A percentile compares a stretch with the other conserved stretches of the same genome.
These are phyloP conservation scores for Melinaea marsaeus DNA, from an alignment of 2,888 invertebrate species.

Conservation along the genomic window DNA sequence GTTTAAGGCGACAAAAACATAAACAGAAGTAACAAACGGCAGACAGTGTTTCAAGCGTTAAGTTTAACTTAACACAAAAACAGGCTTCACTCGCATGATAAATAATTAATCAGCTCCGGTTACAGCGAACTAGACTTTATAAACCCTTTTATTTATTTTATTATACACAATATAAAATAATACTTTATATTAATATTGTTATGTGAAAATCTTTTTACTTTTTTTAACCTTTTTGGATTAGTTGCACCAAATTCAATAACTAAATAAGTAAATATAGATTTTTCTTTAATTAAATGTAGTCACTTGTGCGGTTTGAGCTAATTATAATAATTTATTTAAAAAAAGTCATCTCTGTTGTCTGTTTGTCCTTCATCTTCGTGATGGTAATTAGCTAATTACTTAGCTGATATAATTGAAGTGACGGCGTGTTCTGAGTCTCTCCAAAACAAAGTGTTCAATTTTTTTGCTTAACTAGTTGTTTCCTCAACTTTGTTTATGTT, in stretches of 20 bases:
- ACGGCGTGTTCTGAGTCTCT: background rate
- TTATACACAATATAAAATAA: too few species aligned
- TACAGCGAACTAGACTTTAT: slow-evolving; percentile 31
- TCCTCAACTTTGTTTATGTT: background rate
- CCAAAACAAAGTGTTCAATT: background rate
- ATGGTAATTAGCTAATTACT: slow-evolving; percentile 2
- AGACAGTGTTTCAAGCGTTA: background rate
- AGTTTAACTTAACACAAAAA: slow-evolving; percentile 39
- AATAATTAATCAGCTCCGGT: slow-evolving; percentile 42
- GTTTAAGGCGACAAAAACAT: background rate
- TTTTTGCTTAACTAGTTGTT: background rate
- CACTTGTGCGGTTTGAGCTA: slow-evolving; percentile 19
- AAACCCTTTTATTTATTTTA: slow-evolving; percentile 9
- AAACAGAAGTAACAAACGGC: background rate
- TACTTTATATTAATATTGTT: too few species aligned
- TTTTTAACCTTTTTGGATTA: too few species aligned
- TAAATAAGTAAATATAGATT: too few species aligned
- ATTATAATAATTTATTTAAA: slow-evolving; percentile 23
- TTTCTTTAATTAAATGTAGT: background rate
- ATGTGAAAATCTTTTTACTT: too few species aligned
- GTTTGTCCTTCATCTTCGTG: background rate
- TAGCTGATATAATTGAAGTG: background rate
- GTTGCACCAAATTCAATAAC: too few species aligned
- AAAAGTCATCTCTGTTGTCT: background rate
- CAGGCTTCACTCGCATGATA: slow-evolving; percentile 37